Evolutionary conservation across 2,797 vertebrate genomes (phyloP).

Genomic region (Hydrocynus forskahlii): DNA sequence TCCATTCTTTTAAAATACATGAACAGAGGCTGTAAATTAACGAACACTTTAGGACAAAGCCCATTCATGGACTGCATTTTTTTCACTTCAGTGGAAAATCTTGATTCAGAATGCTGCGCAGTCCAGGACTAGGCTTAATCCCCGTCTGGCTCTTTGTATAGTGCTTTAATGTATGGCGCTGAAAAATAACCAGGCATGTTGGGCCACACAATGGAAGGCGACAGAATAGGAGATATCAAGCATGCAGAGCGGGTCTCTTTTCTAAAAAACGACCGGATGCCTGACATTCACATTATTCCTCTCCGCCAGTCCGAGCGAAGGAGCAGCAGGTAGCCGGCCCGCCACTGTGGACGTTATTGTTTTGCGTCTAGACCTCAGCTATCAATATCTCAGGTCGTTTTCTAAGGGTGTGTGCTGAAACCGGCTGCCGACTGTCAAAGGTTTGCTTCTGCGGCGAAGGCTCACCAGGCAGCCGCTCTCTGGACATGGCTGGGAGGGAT

Average conservation of each 20-base stretch:
- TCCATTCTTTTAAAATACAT: not conserved
- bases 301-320: not conserved
- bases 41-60: not conserved
- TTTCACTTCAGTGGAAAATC: not conserved
- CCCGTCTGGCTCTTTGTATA: not conserved
- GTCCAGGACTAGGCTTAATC: not conserved
- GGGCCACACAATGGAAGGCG: not conserved
- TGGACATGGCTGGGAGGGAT: not conserved
- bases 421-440: constrained; percentile 12
- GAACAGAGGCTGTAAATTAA: not conserved
- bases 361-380: constrained; percentile 12
- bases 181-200: not conserved
- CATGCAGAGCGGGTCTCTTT: not conserved
- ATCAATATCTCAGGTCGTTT: constrained; percentile 34
- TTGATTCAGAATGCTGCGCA: not conserved
- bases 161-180: not conserved
- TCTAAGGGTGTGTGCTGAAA: constrained; percentile 3
- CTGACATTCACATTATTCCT: constrained; percentile 21
- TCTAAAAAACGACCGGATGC: not conserved
- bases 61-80: not conserved
- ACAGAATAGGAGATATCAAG: not conserved
- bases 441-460: constrained; percentile 15
- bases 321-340: not conserved
- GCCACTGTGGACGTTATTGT: not conserved
- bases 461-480: constrained; percentile 2